phyloP scores from a whole-genome alignment of 1,140 invertebrate genomes.

The Hermetia illucens region DNA sequence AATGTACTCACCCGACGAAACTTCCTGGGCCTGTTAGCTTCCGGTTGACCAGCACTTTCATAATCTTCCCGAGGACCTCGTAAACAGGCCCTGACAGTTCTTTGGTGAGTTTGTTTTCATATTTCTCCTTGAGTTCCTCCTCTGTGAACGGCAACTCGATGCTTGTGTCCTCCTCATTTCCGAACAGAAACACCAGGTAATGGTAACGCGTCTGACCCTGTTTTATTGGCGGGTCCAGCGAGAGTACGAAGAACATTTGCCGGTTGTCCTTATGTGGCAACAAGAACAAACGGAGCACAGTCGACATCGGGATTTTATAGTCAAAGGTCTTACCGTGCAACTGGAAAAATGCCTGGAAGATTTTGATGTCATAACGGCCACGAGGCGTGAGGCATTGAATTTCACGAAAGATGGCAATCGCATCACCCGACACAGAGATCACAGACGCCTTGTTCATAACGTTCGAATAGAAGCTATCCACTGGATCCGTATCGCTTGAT shows the following conservation, averaged over 20 bases:
- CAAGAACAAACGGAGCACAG: conserved; percentile 85
- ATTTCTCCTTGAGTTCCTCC: conserved; percentile 87
- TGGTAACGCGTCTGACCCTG: conserved; percentile 97
- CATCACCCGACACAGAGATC: conserved; percentile 93
- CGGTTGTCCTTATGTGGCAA: conserved; percentile 95
- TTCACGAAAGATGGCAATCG: conserved; percentile 92
- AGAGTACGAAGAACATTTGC: conserved; percentile 98
- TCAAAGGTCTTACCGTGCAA: conserved; percentile 99
- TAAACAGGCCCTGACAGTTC: conserved; percentile 86
- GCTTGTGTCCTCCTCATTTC: conserved; percentile 87
- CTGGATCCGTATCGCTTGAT: conserved; percentile 72
- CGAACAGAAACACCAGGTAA: conserved; percentile 89
- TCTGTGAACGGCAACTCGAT: conserved; percentile 85
- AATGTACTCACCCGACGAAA: conserved; percentile 67
- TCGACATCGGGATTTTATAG: conserved; percentile 97
- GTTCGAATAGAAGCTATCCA: conserved; percentile 89
- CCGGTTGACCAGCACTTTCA: conserved; percentile 89
- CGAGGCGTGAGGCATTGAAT: conserved; percentile 96
- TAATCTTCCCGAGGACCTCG: conserved; percentile 89
- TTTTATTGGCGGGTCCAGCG: conserved; percentile 97
- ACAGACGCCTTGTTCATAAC: conserved; percentile 96
- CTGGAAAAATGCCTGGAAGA: conserved; percentile 95
- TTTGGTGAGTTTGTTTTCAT: conserved; percentile 84
- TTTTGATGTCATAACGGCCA: conserved; percentile 99
- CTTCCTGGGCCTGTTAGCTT: conserved; percentile 90